A percentile compares a stretch with the other conserved stretches of the same genome.
Evolutionary conservation across 2,797 vertebrate genomes (phyloP).

Genomic region (Eulemur rubriventer): DNA sequence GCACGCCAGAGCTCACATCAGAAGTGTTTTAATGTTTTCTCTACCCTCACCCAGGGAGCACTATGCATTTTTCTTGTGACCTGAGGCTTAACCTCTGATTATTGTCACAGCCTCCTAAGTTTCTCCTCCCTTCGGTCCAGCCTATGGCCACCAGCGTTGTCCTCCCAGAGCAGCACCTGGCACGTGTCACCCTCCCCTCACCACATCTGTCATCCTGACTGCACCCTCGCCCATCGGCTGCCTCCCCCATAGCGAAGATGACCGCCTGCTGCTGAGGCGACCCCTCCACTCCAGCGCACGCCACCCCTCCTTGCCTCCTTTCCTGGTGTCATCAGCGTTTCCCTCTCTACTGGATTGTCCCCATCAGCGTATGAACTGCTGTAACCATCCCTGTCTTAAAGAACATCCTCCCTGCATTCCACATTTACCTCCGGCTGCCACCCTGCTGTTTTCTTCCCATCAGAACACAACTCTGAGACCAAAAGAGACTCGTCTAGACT

Average conservation of each 20-base stretch:
- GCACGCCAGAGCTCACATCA: neutral
- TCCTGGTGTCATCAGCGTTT: neutral
- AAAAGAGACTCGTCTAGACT: neutral
- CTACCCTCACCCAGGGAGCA: neutral
- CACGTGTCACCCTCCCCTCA: accelerated
- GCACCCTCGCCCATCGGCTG: neutral
- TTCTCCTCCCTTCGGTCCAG: neutral
- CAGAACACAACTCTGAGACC: neutral
- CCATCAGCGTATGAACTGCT: neutral
- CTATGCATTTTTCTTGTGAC: neutral
- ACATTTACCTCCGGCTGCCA: neutral
- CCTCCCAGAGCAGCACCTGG: neutral
- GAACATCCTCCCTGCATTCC: neutral
- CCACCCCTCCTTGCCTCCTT: neutral
- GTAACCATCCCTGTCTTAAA: neutral
- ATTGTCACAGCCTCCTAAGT: neutral
- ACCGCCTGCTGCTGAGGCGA: neutral
- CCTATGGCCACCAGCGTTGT: neutral
- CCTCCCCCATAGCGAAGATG: accelerated
- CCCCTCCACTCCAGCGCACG: too few species aligned
- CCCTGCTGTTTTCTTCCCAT: neutral
- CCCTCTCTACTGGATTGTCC: neutral
- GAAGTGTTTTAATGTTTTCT: neutral
- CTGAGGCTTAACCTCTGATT: neutral
- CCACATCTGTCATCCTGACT: neutral